These are phyloP conservation scores for Formica exsecta DNA, from an alignment of 1,140 invertebrate genomes.

Conservation along the genomic window DNA sequence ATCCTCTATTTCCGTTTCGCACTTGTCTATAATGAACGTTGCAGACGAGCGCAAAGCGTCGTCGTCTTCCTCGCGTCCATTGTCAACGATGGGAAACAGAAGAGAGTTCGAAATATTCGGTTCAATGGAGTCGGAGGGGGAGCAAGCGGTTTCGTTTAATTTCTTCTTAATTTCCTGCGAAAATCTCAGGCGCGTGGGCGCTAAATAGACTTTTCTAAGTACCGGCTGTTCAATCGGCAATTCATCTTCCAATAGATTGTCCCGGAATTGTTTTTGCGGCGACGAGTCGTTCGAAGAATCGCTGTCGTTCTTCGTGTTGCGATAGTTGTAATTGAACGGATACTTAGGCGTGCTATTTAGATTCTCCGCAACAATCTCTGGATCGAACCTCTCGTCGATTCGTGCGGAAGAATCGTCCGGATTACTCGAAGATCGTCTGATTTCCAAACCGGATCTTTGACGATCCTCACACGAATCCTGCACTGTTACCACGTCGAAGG, in stretches of 20 bases:
- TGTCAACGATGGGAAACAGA: background rate
- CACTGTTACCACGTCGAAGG: slow-evolving; percentile 74
- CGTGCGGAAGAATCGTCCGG: slow-evolving; percentile 16
- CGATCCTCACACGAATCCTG: slow-evolving; percentile 21
- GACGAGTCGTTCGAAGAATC: slow-evolving; percentile 29
- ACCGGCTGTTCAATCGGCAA: background rate
- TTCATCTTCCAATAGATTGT: slow-evolving; percentile 10
- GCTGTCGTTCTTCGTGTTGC: slow-evolving; percentile 40
- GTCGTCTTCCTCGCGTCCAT: background rate
- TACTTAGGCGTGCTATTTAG: background rate
- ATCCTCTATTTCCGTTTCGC: background rate
- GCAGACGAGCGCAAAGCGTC: background rate
- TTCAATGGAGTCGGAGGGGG: background rate
- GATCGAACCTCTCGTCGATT: background rate
- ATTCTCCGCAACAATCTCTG: background rate
- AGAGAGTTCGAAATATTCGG: background rate
- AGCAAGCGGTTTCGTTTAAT: background rate
- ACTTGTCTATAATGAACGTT: background rate
- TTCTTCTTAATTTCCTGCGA: background rate
- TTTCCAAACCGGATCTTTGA: background rate
- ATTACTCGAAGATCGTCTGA: slow-evolving; percentile 29
- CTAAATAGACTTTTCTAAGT: background rate
- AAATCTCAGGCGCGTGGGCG: background rate
- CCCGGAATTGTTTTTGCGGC: background rate
- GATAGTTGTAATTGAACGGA: slow-evolving; percentile 23